A percentile compares a stretch with the other conserved stretches of the same genome.
Evolutionary conservation across 2,797 vertebrate genomes (phyloP).

Genomic region (Denticeps clupeoides): DNA sequence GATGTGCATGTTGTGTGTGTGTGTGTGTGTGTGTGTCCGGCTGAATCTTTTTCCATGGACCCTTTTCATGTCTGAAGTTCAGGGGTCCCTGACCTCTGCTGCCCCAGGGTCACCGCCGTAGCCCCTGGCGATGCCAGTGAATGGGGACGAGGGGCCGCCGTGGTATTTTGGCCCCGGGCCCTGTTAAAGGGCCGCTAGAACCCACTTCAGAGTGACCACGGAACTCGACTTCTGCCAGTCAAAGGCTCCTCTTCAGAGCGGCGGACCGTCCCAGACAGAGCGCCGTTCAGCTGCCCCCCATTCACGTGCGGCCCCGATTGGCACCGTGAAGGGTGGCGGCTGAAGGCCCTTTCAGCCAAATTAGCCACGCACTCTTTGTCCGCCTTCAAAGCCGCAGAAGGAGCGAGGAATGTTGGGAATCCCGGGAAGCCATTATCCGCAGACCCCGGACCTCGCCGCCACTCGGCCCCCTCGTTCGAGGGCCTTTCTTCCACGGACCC

Average conservation of each 20-base stretch:
- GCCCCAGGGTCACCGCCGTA: too few species aligned
- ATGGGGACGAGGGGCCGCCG: background rate
- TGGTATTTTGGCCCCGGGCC: slow-evolving; percentile 8
- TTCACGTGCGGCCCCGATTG: slow-evolving; percentile 11
- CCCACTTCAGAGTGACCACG: slow-evolving; percentile 2
- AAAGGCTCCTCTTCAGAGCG: too few species aligned
- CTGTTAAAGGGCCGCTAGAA: slow-evolving; percentile 5
- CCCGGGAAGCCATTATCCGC: slow-evolving; percentile 12
- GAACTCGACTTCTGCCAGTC: too few species aligned
- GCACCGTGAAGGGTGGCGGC: slow-evolving; percentile 18
- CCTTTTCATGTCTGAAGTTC: background rate
- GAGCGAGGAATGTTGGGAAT: slow-evolving; percentile 20
- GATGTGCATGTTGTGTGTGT: background rate
- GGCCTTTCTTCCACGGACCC: too few species aligned
- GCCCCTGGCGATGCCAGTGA: slow-evolving; percentile 1
- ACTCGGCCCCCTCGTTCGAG: too few species aligned
- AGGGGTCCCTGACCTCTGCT: slow-evolving; percentile 11
- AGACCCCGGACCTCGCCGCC: background rate
- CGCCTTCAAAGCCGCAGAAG: slow-evolving; percentile 13
- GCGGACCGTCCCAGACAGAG: too few species aligned
- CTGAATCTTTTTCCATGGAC: background rate
- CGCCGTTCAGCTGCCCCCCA: too few species aligned
- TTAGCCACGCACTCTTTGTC: slow-evolving; percentile 29
- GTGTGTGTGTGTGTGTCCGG: background rate
- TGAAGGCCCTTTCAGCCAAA: slow-evolving; percentile 19